Conservation (phyloP, 2,113 vertebrate species). For the Bucco capensis region DNA sequence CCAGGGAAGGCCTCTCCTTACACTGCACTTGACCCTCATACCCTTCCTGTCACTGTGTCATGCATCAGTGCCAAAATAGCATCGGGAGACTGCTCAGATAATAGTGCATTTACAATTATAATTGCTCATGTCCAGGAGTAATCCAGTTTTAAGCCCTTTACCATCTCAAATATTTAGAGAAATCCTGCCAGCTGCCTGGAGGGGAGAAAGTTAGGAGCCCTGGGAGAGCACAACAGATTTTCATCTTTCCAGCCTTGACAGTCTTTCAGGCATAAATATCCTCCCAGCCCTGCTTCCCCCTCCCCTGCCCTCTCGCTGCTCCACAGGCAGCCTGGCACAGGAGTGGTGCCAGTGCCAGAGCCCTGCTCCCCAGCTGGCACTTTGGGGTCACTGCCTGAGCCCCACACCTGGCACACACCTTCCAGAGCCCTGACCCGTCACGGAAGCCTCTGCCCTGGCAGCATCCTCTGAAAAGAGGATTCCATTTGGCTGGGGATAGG, state of each 20-base stretch:
- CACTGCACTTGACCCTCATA: not conserved
- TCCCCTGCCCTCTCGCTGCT: not conserved
- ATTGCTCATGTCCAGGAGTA: conserved; percentile 50
- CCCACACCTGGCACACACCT: not conserved
- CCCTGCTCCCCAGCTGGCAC: not conserved
- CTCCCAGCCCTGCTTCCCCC: not conserved
- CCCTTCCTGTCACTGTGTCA: not conserved
- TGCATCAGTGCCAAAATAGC: not conserved
- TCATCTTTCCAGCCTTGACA: conserved; percentile 31
- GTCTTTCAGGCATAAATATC: not conserved
- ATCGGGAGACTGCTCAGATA: not conserved
- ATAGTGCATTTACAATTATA: conserved; percentile 43
- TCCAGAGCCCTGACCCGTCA: not conserved
- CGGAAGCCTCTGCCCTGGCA: not conserved
- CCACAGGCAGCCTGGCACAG: not conserved
- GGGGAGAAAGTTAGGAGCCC: conserved; percentile 33
- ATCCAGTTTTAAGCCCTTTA: conserved; percentile 48
- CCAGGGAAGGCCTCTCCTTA: not conserved
- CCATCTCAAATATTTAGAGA: conserved; percentile 57
- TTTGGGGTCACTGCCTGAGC: fast-evolving
- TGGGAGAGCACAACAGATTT: conserved; percentile 46
- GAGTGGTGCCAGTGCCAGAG: not conserved
- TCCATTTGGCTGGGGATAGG: not conserved
- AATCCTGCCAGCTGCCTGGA: conserved; percentile 51
- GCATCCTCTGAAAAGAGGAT: not conserved